These are phyloP conservation scores for Aphyosemion australe DNA, from an alignment of 2,113 vertebrate species.

Conservation along the genomic window DNA sequence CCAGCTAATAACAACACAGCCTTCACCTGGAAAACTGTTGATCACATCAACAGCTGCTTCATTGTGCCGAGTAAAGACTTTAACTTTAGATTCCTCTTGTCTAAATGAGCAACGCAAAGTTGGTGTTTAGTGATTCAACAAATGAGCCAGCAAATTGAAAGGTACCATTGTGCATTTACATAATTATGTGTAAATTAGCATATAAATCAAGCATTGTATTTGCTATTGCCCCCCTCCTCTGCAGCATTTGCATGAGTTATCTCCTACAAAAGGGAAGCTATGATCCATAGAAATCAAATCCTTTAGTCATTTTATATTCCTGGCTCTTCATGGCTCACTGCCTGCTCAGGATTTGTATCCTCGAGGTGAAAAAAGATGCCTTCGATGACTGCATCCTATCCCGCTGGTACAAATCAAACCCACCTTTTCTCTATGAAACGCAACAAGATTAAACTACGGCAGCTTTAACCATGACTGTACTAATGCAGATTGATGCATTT, in stretches of 20 bases:
- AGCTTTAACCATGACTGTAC: too few species aligned
- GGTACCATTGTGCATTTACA: constrained; percentile 65
- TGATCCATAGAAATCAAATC: constrained; percentile 75
- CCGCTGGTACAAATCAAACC: constrained; percentile 26
- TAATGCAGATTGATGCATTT: too few species aligned
- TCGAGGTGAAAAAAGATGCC: background rate
- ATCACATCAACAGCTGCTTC: constrained; percentile 46
- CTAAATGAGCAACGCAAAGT: constrained; percentile 50
- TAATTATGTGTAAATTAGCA: constrained; percentile 75
- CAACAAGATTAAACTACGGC: background rate
- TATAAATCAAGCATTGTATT: constrained; percentile 76
- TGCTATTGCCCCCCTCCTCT: constrained; percentile 44
- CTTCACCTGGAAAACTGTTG: constrained; percentile 45
- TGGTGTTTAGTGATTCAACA: constrained; percentile 58
- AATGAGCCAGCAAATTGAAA: constrained; percentile 61
- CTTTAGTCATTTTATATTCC: constrained; percentile 66
- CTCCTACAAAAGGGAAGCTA: constrained; percentile 56
- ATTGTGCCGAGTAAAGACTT: constrained; percentile 33
- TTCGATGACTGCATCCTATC: constrained; percentile 42
- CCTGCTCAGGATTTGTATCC: constrained; percentile 47
- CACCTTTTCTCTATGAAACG: constrained; percentile 16
- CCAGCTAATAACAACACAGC: too few species aligned
- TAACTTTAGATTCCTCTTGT: constrained; percentile 21
- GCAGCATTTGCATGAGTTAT: constrained; percentile 59
- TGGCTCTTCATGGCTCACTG: constrained; percentile 45